These are phyloP conservation scores for Trichonephila clavipes DNA, from an alignment of 1,140 invertebrate genomes.

Conservation along the genomic window DNA sequence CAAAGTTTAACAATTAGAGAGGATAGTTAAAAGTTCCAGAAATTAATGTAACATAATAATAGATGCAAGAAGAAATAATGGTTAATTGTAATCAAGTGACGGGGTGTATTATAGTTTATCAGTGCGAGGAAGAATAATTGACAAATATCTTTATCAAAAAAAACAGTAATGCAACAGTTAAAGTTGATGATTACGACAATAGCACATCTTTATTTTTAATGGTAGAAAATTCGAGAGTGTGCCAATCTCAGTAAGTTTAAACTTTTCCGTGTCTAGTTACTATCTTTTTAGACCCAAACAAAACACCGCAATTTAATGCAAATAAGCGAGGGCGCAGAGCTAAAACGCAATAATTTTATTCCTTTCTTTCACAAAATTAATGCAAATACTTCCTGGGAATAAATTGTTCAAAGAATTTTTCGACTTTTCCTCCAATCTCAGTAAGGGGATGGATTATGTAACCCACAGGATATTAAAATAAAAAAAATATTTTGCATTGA, in stretches of 20 bases:
- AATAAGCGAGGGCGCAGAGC: not conserved
- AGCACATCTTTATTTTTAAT: not conserved
- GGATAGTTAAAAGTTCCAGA: too few species aligned
- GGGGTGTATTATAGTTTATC: too few species aligned
- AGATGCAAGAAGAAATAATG: too few species aligned
- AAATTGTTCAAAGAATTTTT: not conserved
- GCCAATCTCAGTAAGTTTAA: not conserved
- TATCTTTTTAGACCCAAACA: not conserved
- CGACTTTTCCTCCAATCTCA: not conserved
- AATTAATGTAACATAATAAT: too few species aligned
- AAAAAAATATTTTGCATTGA: not conserved
- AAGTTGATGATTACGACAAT: not conserved
- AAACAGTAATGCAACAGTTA: not conserved
- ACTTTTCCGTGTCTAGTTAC: not conserved
- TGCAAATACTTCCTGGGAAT: not conserved
- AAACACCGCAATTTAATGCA: not conserved
- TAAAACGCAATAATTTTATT: too few species aligned
- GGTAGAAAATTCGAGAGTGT: not conserved
- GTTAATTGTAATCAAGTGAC: too few species aligned
- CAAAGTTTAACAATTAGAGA: too few species aligned
- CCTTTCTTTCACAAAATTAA: not conserved
- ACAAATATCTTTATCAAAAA: not conserved
- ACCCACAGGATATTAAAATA: not conserved
- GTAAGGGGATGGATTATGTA: not conserved
- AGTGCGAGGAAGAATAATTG: too few species aligned